These are phyloP conservation scores for Smutsia temminckii DNA, from an alignment of 2,797 vertebrate genomes.

Conservation along the genomic window DNA sequence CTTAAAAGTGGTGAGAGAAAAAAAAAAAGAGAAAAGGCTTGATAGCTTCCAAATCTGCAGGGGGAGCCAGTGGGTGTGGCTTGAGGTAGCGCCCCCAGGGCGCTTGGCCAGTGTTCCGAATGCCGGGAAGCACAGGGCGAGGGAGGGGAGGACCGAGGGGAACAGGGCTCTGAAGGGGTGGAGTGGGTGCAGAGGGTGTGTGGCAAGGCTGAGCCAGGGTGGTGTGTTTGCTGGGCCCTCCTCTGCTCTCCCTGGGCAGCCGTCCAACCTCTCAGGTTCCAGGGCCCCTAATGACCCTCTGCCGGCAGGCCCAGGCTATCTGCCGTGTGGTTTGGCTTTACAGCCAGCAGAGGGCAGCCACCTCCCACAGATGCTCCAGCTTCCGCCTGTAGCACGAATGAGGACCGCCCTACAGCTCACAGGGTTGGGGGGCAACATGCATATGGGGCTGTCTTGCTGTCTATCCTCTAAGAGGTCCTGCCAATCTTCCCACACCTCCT, in stretches of 20 bases:
- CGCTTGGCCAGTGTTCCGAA: not conserved
- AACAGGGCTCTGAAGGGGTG: not conserved
- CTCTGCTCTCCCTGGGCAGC: too few species aligned
- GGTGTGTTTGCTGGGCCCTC: not conserved
- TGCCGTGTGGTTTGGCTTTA: not conserved
- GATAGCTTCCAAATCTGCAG: not conserved
- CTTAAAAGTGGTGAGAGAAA: not conserved
- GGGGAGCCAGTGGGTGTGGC: not conserved
- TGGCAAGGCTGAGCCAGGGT: not conserved
- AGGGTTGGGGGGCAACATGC: not conserved
- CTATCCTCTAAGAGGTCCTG: not conserved
- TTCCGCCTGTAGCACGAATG: rapidly evolving
- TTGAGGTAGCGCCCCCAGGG: not conserved
- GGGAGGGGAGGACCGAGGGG: not conserved
- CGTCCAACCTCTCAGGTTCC: not conserved
- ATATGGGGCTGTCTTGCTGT: not conserved
- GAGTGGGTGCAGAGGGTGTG: not conserved
- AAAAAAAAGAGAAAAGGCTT: not conserved
- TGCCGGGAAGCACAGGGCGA: not conserved
- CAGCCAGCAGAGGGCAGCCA: conserved; percentile 62
- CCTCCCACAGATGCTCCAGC: not conserved
- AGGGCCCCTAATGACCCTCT: not conserved
- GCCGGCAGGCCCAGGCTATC: not conserved
- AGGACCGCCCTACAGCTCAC: not conserved
- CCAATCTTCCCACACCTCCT: not conserved